These are phyloP conservation scores for Lutra lutra DNA, from an alignment of 2,797 vertebrate species.

Conservation along the genomic window DNA sequence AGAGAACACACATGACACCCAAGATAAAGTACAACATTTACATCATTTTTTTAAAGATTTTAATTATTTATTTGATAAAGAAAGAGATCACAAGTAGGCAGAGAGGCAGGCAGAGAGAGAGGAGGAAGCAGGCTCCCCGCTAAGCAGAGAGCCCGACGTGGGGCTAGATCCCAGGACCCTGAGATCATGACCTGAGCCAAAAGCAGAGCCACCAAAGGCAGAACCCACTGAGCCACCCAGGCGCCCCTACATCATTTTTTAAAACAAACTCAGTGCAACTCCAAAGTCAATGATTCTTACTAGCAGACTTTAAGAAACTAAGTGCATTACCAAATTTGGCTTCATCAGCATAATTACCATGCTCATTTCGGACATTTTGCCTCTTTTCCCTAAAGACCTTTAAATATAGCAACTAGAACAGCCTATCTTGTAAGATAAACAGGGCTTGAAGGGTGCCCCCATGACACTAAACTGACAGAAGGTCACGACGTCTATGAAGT, in stretches of 20 bases:
- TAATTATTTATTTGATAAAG: no score
- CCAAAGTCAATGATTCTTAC: not conserved
- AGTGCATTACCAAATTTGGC: not conserved
- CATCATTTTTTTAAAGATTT: slow-evolving; percentile 37
- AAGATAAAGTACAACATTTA: not conserved
- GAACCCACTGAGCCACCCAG: no score
- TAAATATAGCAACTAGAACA: not conserved
- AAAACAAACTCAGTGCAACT: slow-evolving; percentile 31
- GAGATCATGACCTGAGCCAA: no score
- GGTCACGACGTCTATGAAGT: not conserved
- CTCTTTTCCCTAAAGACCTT: slow-evolving; percentile 51
- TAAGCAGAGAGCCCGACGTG: no score
- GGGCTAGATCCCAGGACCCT: no score
- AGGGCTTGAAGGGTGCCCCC: not conserved
- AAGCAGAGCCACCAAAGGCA: no score
- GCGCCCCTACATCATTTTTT: slow-evolving; percentile 7
- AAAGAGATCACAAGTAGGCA: no score
- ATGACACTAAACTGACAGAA: not conserved
- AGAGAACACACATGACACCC: slow-evolving; percentile 59
- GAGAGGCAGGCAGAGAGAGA: no score
- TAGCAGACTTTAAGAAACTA: not conserved
- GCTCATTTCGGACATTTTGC: not conserved
- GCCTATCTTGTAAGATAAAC: not conserved
- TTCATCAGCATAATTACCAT: slow-evolving; percentile 17
- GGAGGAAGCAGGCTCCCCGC: no score